Evolutionary conservation across 2,888 invertebrate species (phyloP).

Genomic region (Ichneumoninae sp.): DNA sequence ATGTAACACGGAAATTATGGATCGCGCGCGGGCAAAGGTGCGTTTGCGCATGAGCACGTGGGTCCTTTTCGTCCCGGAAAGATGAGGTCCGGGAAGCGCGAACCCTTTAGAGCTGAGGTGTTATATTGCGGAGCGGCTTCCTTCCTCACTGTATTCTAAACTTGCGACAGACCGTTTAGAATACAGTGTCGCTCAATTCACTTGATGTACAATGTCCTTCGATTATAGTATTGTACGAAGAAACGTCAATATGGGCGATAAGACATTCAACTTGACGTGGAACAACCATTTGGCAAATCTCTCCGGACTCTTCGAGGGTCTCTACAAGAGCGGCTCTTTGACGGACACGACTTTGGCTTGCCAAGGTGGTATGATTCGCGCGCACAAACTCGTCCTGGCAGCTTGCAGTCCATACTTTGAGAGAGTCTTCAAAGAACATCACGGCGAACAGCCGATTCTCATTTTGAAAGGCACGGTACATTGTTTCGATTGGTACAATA

Average conservation of each 20-base stretch:
- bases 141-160: background rate
- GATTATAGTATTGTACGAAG: background rate
- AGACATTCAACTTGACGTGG: conserved; percentile 90
- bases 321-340: conserved; percentile 89
- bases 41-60: conserved; percentile 77
- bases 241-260: conserved; percentile 85
- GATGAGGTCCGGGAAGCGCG: conserved; percentile 38
- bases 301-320: conserved; percentile 88
- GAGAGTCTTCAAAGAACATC: conserved; percentile 90
- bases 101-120: conserved; percentile 56
- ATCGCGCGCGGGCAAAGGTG: conserved; percentile 74
- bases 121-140: background rate
- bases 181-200: background rate
- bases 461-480: conserved; percentile 86
- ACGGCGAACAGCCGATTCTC: conserved; percentile 90
- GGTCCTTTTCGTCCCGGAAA: conserved; percentile 55
- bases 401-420: conserved; percentile 92
- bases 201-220: background rate
- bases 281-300: conserved; percentile 91
- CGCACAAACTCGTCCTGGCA: conserved; percentile 90
- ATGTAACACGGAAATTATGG: conserved; percentile 81
- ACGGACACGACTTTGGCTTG: conserved; percentile 90
- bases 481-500: background rate
- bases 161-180: background rate
- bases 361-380: conserved; percentile 89